A percentile compares a stretch with the other conserved stretches of the same genome.
Evolutionary conservation across 2,888 invertebrate species (phyloP).

Genomic region (Dendrolimus pini): DNA sequence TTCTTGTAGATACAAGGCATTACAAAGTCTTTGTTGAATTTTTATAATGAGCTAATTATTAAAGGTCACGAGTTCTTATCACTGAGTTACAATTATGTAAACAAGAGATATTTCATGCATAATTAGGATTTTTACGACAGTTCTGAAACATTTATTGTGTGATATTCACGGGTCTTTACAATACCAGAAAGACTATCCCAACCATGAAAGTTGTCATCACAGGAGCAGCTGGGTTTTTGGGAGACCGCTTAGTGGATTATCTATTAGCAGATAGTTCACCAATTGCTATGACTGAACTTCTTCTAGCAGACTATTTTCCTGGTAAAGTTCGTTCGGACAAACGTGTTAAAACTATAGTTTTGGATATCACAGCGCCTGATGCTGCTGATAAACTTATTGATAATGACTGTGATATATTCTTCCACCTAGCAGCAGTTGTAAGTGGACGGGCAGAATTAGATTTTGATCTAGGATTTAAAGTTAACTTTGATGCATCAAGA

Average conservation of each 20-base stretch:
- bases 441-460: slow-evolving; percentile 46
- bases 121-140: too few species aligned
- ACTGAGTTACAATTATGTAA: too few species aligned
- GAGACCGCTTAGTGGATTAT: slow-evolving; percentile 26
- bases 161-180: too few species aligned
- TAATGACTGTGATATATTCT: slow-evolving; percentile 25
- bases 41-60: too few species aligned
- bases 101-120: too few species aligned
- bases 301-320: slow-evolving; percentile 21
- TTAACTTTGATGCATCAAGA: slow-evolving; percentile 42
- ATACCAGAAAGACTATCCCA: too few species aligned
- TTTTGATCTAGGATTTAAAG: slow-evolving; percentile 35
- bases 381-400: slow-evolving; percentile 25
- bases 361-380: slow-evolving; percentile 7
- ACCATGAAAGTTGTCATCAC: slow-evolving; percentile 41
- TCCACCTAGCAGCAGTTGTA: slow-evolving; percentile 44
- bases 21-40: too few species aligned
- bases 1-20: too few species aligned
- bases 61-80: too few species aligned
- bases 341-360: slow-evolving; percentile 22
- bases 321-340: slow-evolving; percentile 18
- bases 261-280: slow-evolving; percentile 23
- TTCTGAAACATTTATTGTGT: too few species aligned
- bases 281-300: slow-evolving; percentile 22
- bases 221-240: slow-evolving; percentile 42